A percentile compares a stretch with the other conserved stretches of the same genome.
Conservation (phyloP, 2,888 invertebrate genomes). For the Oasisia sp. region DNA sequence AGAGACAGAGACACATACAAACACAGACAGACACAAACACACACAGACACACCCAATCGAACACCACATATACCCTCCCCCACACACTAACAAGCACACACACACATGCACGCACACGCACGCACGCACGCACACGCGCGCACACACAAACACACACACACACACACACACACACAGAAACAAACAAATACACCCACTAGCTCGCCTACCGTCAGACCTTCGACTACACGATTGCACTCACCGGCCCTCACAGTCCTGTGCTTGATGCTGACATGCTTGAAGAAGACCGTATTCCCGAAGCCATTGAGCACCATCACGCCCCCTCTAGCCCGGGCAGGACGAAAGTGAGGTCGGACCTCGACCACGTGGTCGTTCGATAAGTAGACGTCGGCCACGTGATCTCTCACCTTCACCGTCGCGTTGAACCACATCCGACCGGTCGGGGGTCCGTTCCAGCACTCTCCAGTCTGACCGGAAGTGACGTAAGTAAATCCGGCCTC, state of each 20-base stretch:
- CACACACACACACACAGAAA: too few species aligned
- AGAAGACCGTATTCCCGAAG: background rate
- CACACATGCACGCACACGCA: too few species aligned
- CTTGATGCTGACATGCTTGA: background rate
- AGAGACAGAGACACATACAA: too few species aligned
- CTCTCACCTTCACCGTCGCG: background rate
- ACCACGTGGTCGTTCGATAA: background rate
- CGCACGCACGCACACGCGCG: too few species aligned
- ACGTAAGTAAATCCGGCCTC: background rate
- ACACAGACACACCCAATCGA: too few species aligned
- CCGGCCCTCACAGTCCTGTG: background rate
- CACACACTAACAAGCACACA: too few species aligned
- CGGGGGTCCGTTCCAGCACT: conserved; percentile 20
- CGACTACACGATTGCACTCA: background rate
- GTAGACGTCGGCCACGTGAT: background rate
- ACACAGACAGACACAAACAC: too few species aligned
- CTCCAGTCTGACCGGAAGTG: background rate
- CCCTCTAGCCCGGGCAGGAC: background rate
- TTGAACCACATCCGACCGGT: conserved; percentile 21
- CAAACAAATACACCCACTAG: too few species aligned
- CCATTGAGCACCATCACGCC: conserved; percentile 21
- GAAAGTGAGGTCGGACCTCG: background rate
- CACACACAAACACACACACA: too few species aligned
- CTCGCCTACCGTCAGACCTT: too few species aligned
- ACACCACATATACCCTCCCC: too few species aligned